Percentiles rank a stretch among this genome's conserved stretches.
Conservation (phyloP, 2,113 vertebrate genomes). For the Himantopus leucocephalus region DNA sequence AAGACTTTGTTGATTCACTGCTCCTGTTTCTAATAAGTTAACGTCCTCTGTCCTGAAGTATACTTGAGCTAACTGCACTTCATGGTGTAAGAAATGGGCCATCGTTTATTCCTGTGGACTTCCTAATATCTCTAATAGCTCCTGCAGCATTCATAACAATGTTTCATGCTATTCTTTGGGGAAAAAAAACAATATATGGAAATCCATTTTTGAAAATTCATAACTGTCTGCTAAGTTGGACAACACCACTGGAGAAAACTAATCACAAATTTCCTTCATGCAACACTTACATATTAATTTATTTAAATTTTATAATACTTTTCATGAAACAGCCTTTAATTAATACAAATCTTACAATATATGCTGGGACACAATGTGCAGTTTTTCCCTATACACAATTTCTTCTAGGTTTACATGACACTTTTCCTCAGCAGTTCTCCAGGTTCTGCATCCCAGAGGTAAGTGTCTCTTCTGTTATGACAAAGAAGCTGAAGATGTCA, state of each 20-base stretch:
- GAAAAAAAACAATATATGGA: neutral
- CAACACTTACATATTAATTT: neutral
- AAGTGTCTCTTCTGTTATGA: neutral
- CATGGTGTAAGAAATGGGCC: neutral
- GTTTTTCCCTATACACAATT: neutral
- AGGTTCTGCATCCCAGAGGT: rapidly evolving
- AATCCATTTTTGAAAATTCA: neutral
- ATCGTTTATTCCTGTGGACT: neutral
- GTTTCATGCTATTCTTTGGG: neutral
- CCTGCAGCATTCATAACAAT: neutral
- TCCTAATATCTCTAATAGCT: neutral
- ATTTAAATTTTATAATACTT: neutral
- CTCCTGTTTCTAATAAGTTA: neutral
- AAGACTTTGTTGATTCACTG: neutral
- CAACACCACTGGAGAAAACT: neutral
- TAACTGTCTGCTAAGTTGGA: neutral
- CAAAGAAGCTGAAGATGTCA: neutral
- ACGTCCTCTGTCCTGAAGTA: neutral
- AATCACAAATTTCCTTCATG: neutral
- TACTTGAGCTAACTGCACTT: neutral
- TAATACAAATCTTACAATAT: neutral
- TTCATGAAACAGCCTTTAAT: neutral
- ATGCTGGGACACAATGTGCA: neutral
- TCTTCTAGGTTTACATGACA: neutral
- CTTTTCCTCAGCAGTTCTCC: neutral